phyloP scores from a whole-genome alignment of 2,888 invertebrate genomes.

The Nebria salina region DNA sequence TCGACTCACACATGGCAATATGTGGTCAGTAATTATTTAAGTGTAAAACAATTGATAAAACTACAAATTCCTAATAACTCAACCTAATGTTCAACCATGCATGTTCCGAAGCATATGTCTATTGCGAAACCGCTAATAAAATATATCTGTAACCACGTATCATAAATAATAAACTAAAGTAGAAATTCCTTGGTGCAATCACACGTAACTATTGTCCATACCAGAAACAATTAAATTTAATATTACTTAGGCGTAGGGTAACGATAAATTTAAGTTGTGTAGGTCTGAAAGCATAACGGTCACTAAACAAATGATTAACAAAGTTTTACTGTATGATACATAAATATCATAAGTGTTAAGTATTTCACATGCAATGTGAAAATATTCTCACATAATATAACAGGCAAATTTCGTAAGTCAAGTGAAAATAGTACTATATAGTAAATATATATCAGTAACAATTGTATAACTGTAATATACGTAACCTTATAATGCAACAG shows the following conservation, averaged over 20 bases:
- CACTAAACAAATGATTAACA: background rate
- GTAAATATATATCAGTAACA: background rate
- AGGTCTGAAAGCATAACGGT: background rate
- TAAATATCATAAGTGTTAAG: background rate
- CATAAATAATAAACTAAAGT: background rate
- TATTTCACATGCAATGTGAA: background rate
- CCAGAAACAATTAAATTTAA: background rate
- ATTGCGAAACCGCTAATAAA: background rate
- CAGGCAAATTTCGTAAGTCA: background rate
- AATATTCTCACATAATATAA: background rate
- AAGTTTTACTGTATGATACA: background rate
- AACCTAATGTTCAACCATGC: background rate
- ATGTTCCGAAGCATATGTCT: background rate
- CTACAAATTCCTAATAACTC: background rate
- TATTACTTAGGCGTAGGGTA: background rate
- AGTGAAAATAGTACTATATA: background rate
- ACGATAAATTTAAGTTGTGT: background rate
- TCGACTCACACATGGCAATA: background rate
- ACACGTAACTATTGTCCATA: background rate
- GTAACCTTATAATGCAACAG: slow-evolving; percentile 22
- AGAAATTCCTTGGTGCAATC: background rate
- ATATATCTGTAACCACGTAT: background rate
- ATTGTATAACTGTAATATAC: background rate
- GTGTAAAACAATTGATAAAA: background rate
- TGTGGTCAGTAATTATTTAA: background rate